phyloP scores from a whole-genome alignment of 2,113 vertebrate genomes.

The Apodemus sylvaticus region DNA sequence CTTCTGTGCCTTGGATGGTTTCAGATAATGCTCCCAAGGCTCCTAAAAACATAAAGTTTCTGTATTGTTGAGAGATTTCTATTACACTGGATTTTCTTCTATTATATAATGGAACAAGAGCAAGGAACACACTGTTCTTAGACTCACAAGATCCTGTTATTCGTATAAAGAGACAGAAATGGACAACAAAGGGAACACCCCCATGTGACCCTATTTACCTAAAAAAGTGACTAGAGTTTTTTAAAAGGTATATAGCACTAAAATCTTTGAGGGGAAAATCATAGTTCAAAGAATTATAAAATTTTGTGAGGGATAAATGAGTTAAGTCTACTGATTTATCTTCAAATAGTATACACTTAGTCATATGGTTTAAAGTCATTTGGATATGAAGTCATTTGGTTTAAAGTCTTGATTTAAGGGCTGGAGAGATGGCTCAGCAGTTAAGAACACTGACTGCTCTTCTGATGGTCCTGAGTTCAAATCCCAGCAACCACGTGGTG shows the following conservation, averaged over 20 bases:
- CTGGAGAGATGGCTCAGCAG: too few species aligned
- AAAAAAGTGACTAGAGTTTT: neutral
- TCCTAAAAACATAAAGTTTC: neutral
- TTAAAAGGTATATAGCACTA: neutral
- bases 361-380: too few species aligned
- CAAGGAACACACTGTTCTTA: neutral
- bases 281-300: slow-evolving; percentile 9
- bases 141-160: slow-evolving; percentile 7
- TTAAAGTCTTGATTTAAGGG: slow-evolving; percentile 38
- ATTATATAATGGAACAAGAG: neutral
- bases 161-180: neutral
- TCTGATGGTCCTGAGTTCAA: too few species aligned
- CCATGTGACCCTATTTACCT: neutral
- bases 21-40: neutral
- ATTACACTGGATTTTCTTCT: neutral
- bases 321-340: neutral
- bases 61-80: slow-evolving; percentile 34
- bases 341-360: neutral
- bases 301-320: neutral
- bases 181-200: neutral
- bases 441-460: too few species aligned
- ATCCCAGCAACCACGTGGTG: too few species aligned
- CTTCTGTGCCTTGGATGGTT: neutral
- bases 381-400: slow-evolving; percentile 15
- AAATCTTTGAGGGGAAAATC: neutral